Evolutionary conservation across 2,888 invertebrate species (phyloP).

Genomic region (Bedellia somnulentella): DNA sequence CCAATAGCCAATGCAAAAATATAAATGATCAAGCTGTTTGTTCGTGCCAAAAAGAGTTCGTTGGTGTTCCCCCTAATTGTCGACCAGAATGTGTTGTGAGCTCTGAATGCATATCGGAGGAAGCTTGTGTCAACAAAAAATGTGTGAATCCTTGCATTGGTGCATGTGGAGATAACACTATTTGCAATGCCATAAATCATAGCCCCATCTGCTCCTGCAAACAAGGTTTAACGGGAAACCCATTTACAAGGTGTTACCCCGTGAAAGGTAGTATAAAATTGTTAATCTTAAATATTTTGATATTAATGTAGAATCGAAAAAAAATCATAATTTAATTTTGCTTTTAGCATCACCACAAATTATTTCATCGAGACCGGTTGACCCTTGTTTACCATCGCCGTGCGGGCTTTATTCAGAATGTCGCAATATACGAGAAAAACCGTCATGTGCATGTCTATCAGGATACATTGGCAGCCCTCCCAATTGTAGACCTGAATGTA

Average conservation of each 20-base stretch:
- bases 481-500: conserved; percentile 70
- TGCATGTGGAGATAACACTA: conserved; percentile 63
- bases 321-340: no score
- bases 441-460: conserved; percentile 63
- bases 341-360: no score
- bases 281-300: not conserved
- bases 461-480: conserved; percentile 67
- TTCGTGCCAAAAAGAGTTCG: conserved; percentile 66
- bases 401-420: conserved; percentile 69
- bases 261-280: conserved; percentile 31
- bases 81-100: conserved; percentile 73
- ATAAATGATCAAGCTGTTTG: conserved; percentile 72
- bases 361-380: conserved; percentile 22
- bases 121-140: conserved; percentile 71
- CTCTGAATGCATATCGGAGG: conserved; percentile 65
- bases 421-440: conserved; percentile 52
- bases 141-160: conserved; percentile 70
- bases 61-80: conserved; percentile 71
- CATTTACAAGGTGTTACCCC: conserved; percentile 71
- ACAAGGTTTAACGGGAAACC: conserved; percentile 72
- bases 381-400: conserved; percentile 70
- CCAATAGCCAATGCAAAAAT: conserved; percentile 76
- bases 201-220: conserved; percentile 78
- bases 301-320: no score
- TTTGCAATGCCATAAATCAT: conserved; percentile 67